Conservation (phyloP, 2,113 vertebrate genomes). For the Pangasianodon gigas region DNA sequence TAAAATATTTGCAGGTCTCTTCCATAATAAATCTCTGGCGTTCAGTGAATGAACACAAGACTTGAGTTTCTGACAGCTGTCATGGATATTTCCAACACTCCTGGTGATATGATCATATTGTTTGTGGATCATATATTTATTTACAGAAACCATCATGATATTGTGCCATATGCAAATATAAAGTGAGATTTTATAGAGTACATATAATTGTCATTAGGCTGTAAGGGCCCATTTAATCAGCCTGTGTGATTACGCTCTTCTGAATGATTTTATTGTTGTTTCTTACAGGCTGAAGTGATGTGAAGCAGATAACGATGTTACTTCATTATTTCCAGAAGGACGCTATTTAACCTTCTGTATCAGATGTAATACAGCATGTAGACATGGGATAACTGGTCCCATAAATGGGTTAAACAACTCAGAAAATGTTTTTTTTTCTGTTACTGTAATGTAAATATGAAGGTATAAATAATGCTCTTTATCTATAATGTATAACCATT, state of each 20-base stretch:
- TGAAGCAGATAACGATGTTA: background rate
- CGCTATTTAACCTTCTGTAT: background rate
- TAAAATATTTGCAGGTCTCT: slow-evolving; percentile 5
- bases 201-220: background rate
- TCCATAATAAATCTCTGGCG: background rate
- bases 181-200: background rate
- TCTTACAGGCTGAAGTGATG: background rate
- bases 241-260: background rate
- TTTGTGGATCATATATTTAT: background rate
- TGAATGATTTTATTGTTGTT: background rate
- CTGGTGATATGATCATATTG: background rate
- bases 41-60: slow-evolving; percentile 7
- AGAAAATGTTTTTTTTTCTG: background rate
- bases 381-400: background rate
- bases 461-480: background rate
- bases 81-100: background rate
- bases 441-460: background rate
- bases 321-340: slow-evolving; percentile 1
- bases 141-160: background rate
- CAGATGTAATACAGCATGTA: background rate
- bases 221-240: background rate
- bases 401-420: background rate
- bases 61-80: background rate
- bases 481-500: background rate
- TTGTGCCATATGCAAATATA: background rate